Evolutionary conservation across 1,140 invertebrate species (phyloP), one percentile per base, ranked within the genome.

Genomic region (Drosophila nasuta): DNA sequence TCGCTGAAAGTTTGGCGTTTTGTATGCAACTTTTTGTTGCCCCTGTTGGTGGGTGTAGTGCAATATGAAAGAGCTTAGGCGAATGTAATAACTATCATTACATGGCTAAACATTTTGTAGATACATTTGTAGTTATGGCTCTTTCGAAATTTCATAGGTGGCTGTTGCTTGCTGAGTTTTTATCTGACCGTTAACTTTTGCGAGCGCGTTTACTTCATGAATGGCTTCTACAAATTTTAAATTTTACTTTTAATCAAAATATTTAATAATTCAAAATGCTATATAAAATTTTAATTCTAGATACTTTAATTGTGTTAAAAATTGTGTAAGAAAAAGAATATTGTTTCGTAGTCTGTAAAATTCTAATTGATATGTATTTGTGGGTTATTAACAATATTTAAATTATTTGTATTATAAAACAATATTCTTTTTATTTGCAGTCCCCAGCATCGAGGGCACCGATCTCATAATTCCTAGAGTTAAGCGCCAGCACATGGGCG

Each of bases 401-500:
- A 25, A 25, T 25, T 25, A 25, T 25, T 0, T 25, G 20, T 4
- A 25, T 25, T 25, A 25, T 20, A 33, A 20, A 33, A 11, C 43
- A 28, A 13, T 5, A 45, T 46, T 54, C 3, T 0, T 4, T 57
- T 79, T 73, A 28, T 70, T 94, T 94, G n/a, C 93, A 96, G 96
- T 95, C 20, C 66, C 92, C 11, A 94, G 93, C 59, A 94, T 97
- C 15, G 96, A 97, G 74, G 97, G 97, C 2, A 94, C 96, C 38
- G 93, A 95, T 48, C 94, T 98, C 81, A 96, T 96, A 81, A 96
- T 98, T 83, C 96, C 95, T 35, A 94, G 96, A 91, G 96, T 98
- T 8, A 97, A 95, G 77, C 94, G 97, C 30, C 95, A 96, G 13
- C 96, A 98, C 82, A 98, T 98, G 95, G 97, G 97, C 5, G 96